A percentile compares a stretch with the other conserved stretches of the same genome.
These are phyloP conservation scores for Propithecus deckenii DNA, from an alignment of 2,797 vertebrate species.

Conservation along the genomic window DNA sequence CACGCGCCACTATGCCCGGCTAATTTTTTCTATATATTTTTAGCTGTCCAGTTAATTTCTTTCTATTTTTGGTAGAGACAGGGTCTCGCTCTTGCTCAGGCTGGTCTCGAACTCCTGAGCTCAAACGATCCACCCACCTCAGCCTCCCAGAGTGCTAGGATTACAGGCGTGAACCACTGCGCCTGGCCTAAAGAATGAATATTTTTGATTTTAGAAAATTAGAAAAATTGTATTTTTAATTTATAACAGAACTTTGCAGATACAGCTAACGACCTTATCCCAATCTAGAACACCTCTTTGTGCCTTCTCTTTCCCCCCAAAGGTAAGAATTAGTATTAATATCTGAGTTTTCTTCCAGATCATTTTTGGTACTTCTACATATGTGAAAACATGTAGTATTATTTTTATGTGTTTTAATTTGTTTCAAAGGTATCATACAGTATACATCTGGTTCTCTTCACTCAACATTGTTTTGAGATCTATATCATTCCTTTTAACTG, in stretches of 20 bases:
- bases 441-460: conserved; percentile 9
- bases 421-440: background rate
- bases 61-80: too few species aligned
- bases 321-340: background rate
- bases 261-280: background rate
- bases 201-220: background rate
- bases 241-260: background rate
- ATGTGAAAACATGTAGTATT: background rate
- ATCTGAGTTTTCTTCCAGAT: background rate
- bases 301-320: background rate
- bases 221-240: background rate
- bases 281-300: background rate
- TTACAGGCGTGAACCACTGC: too few species aligned
- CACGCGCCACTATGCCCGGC: too few species aligned
- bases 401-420: background rate
- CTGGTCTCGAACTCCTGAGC: too few species aligned
- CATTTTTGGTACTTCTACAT: background rate
- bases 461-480: background rate
- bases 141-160: too few species aligned
- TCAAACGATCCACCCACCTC: too few species aligned
- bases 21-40: too few species aligned
- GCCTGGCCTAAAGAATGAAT: background rate
- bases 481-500: background rate
- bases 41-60: too few species aligned
- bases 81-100: too few species aligned